A percentile compares a stretch with the other conserved stretches of the same genome.
These are phyloP conservation scores for Sphaerodactylus townsendi DNA, from an alignment of 2,113 vertebrate species.

Conservation along the genomic window DNA sequence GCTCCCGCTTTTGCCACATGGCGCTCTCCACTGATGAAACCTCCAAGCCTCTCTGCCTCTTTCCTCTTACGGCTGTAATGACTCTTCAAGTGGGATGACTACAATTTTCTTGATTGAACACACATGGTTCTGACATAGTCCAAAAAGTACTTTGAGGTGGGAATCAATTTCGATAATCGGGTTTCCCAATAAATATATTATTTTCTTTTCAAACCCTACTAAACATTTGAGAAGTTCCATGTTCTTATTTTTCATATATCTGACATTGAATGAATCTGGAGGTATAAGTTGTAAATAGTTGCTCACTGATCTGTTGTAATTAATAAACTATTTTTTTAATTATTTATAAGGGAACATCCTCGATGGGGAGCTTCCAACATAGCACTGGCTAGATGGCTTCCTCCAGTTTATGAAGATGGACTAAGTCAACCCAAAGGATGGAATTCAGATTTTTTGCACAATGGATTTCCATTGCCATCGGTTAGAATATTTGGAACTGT, in stretches of 20 bases:
- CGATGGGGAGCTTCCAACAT: constrained; percentile 90
- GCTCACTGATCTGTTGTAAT: not conserved
- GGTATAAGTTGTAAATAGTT: not conserved
- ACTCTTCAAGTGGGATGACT: too few species aligned
- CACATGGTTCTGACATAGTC: not conserved
- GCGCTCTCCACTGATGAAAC: too few species aligned
- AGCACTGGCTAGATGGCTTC: constrained; percentile 89
- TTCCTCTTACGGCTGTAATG: too few species aligned
- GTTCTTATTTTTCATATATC: not conserved
- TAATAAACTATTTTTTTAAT: not conserved
- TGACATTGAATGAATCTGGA: accelerated
- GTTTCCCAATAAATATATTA: not conserved
- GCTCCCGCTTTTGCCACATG: too few species aligned
- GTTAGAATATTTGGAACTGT: constrained; percentile 69
- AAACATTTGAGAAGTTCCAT: not conserved
- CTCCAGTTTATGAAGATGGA: constrained; percentile 89
- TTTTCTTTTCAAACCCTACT: not conserved
- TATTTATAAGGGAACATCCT: constrained; percentile 80
- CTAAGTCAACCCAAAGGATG: constrained; percentile 90
- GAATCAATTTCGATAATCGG: not conserved
- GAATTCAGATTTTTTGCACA: constrained; percentile 79
- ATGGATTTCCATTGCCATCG: constrained; percentile 84
- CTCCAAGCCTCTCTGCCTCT: too few species aligned
- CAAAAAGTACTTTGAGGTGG: not conserved
- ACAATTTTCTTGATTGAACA: not conserved